Base-by-base conservation (phyloP, 2,113 vertebrate genomes). In the Caretta caretta region DNA sequence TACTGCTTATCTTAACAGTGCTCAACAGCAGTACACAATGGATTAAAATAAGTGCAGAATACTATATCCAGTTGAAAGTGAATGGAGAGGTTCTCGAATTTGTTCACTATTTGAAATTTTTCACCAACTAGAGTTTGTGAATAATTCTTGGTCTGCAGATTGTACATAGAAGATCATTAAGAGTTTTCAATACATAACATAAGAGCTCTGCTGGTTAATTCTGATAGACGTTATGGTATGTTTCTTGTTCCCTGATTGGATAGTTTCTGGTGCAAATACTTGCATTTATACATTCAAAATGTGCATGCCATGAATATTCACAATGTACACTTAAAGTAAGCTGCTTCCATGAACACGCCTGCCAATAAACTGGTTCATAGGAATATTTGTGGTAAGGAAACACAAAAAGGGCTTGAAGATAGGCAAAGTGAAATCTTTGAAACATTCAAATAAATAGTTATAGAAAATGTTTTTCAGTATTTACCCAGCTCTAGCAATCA, bases 261-360 rank as follows among this genome's bases (percentile, higher is more conserved):
- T 83, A 88, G 27, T 90, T 90, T 31, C 62, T 80, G 50, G 11
- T 25, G 27, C 38, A 92, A 25, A 10, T 56, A 91, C 76, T 95
- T 83, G 13, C 54, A 94, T 86, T 48, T 87, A 42, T 38, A 17
- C 81, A 49, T 38, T 38, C 0, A 1, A n/a, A 72, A 12, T 80
- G 83, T 84, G 48, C 49, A 53, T 83, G 88, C 54, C 38, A 53
- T 62, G 38, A 8, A 82, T 50, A 80, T n/a, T 31, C 49, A 51
- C 19, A 17, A 29, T 51, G 5, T 76, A 35, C 22, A 81, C 46
- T n/a, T 29, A 9, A 84, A 82, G 25, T 35, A 56, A 69, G 2
- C 5, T 31, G 31, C 6, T 42, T 83, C 62, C 38, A 49, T 0
- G 11, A 54, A 84, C 38, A 80, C 51, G 69, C 48, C 10, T 16